Percentiles rank a stretch among this genome's conserved stretches.
Conservation (phyloP, 2,888 invertebrate genomes). For the Caenorhabditis uteleia region DNA sequence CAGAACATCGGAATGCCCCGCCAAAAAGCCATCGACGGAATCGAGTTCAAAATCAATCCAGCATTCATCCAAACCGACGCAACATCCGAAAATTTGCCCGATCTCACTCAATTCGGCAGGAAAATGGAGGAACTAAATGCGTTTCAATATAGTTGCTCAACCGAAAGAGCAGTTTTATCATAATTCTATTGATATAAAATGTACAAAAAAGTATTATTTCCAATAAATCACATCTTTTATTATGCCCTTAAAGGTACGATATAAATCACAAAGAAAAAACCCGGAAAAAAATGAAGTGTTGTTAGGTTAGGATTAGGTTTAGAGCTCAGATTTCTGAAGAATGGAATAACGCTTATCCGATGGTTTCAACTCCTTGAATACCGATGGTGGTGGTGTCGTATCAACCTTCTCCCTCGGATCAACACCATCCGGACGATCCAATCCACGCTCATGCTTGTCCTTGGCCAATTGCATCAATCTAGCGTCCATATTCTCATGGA, state of each 20-base stretch:
- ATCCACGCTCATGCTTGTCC: constrained; percentile 52
- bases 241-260: too few relatives aligned
- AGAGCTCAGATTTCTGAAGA: constrained; percentile 72
- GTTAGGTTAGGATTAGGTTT: too few relatives aligned
- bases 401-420: constrained; percentile 82
- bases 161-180: constrained; percentile 27
- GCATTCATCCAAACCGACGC: constrained; percentile 3
- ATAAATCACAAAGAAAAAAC: too few relatives aligned
- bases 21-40: constrained; percentile 36
- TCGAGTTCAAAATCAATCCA: constrained; percentile 40
- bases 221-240: too few relatives aligned
- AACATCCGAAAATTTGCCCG: constrained; percentile 9
- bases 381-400: constrained; percentile 73
- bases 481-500: constrained; percentile 93
- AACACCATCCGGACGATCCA: constrained; percentile 35
- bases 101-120: constrained; percentile 16
- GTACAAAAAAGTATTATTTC: too few relatives aligned
- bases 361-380: constrained; percentile 93
- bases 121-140: constrained; percentile 15
- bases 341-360: constrained; percentile 95
- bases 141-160: constrained; percentile 21
- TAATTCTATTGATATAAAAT: too few relatives aligned
- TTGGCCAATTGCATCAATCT: constrained; percentile 66
- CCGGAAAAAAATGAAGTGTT: too few relatives aligned
- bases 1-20: constrained; percentile 21